Conservation (phyloP, 2,888 invertebrate genomes). For the Coenonympha arcania region DNA sequence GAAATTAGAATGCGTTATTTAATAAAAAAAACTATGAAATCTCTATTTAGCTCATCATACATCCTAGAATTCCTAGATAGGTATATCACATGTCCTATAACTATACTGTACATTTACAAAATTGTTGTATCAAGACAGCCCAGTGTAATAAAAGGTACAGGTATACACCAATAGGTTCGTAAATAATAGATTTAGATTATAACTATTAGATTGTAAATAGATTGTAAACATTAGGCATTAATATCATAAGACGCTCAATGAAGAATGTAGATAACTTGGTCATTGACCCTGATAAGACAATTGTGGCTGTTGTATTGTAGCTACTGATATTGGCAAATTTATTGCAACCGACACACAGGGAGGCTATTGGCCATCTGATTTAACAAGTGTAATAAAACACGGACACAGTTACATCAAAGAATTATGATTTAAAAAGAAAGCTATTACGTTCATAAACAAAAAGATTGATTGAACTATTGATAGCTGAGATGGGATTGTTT, state of each 20-base stretch:
- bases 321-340: constrained; percentile 26
- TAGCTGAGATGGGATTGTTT: too few species aligned
- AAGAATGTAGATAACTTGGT: constrained; percentile 55
- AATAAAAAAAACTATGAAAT: too few species aligned
- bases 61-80: too few species aligned
- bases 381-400: constrained; percentile 14
- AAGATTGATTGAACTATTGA: too few species aligned
- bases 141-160: background rate
- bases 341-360: constrained; percentile 12
- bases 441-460: background rate
- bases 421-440: background rate
- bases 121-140: too few species aligned
- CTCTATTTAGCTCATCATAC: too few species aligned
- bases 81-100: too few species aligned
- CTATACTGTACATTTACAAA: too few species aligned
- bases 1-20: too few species aligned
- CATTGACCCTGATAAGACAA: constrained; percentile 43
- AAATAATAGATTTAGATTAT: constrained; percentile 25
- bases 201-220: constrained; percentile 25
- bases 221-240: constrained; percentile 26
- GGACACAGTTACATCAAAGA: background rate
- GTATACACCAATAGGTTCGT: background rate
- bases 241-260: constrained; percentile 50
- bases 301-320: constrained; percentile 15
- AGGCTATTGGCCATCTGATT: constrained; percentile 12